A percentile compares a stretch with the other conserved stretches of the same genome.
Conservation (phyloP, 2,888 invertebrate genomes). For the Pegoplata infirma region DNA sequence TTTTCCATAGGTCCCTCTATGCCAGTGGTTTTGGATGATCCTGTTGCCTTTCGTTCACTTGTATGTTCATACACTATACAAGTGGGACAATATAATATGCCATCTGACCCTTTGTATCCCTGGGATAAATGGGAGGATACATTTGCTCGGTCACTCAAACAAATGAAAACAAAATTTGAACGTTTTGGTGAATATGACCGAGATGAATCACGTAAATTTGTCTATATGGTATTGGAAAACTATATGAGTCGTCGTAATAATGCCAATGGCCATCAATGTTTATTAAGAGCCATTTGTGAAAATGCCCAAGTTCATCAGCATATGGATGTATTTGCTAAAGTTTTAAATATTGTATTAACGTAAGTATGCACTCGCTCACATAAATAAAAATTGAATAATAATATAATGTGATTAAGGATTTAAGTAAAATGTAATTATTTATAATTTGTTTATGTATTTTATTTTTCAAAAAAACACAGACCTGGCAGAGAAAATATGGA, state of each 20-base stretch:
- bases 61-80: slow-evolving; percentile 69
- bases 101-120: slow-evolving; percentile 70
- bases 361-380: slow-evolving; percentile 55
- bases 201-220: slow-evolving; percentile 72
- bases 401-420: neutral
- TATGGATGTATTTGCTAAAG: slow-evolving; percentile 71
- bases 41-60: slow-evolving; percentile 71
- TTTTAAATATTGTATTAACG: slow-evolving; percentile 70
- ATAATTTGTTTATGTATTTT: slow-evolving; percentile 4
- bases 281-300: slow-evolving; percentile 75
- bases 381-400: slow-evolving; percentile 2
- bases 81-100: slow-evolving; percentile 71
- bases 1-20: slow-evolving; percentile 69
- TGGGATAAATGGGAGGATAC: slow-evolving; percentile 75
- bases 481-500: slow-evolving; percentile 52
- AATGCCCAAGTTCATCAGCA: slow-evolving; percentile 74
- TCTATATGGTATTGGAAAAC: slow-evolving; percentile 71
- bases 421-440: neutral
- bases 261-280: slow-evolving; percentile 69
- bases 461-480: slow-evolving; percentile 23
- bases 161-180: slow-evolving; percentile 58
- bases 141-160: slow-evolving; percentile 68
- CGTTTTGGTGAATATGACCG: slow-evolving; percentile 64
- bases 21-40: slow-evolving; percentile 70
- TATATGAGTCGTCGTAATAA: slow-evolving; percentile 67